A percentile compares a stretch with the other conserved stretches of the same genome.
phyloP scores from a whole-genome alignment of 2,113 vertebrate species.

The Strigops habroptila region DNA sequence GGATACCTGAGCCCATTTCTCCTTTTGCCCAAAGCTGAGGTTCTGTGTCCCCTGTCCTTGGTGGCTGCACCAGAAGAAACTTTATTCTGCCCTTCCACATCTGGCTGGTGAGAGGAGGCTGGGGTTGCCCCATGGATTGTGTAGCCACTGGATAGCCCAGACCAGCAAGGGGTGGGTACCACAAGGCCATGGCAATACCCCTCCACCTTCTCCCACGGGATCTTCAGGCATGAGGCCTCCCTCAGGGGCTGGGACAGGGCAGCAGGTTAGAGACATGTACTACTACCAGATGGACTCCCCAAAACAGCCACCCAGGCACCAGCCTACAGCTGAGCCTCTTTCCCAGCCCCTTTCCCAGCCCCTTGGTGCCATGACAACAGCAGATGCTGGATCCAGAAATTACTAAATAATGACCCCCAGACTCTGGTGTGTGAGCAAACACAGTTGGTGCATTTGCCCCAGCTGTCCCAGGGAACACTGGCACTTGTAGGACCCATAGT shows the following conservation, averaged over 20 bases:
- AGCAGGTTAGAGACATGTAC: neutral
- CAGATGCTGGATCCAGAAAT: neutral
- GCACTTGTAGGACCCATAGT: accelerated
- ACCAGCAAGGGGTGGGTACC: neutral
- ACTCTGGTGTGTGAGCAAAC: neutral
- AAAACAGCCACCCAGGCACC: accelerated
- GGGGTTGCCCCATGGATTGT: neutral
- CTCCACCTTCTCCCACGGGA: neutral
- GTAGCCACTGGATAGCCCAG: neutral
- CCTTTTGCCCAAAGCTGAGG: neutral
- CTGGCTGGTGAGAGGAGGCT: neutral
- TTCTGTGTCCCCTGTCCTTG: neutral
- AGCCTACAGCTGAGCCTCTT: neutral
- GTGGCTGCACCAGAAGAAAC: neutral
- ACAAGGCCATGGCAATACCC: accelerated
- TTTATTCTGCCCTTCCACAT: neutral
- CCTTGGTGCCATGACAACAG: neutral
- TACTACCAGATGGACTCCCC: neutral
- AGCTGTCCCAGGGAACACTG: neutral
- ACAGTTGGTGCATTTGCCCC: neutral
- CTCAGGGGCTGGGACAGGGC: neutral
- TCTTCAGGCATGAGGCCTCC: neutral
- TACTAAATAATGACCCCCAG: neutral
- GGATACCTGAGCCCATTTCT: neutral
- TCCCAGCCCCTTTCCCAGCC: neutral